Evolutionary conservation across 2,888 invertebrate species (phyloP).

Genomic region (Eretmocerus hayati): DNA sequence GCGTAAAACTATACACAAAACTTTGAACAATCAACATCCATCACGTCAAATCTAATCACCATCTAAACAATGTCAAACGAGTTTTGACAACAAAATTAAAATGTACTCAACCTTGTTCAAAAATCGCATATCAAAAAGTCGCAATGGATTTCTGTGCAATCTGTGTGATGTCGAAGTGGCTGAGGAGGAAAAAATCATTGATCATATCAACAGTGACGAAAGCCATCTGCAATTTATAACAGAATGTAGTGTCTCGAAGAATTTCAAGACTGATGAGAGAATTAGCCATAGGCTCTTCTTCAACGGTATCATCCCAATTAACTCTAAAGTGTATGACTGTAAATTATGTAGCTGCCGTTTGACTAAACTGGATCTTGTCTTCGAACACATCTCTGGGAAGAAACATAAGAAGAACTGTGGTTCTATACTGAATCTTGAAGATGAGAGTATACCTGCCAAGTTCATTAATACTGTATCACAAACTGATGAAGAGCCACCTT

Average conservation of each 20-base stretch:
- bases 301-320: slow-evolving; percentile 11
- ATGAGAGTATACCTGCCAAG: too few species aligned
- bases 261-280: slow-evolving; percentile 6
- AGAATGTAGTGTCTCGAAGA: neutral
- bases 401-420: slow-evolving; percentile 1
- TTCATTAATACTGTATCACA: too few species aligned
- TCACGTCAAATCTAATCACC: too few species aligned
- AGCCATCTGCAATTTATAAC: slow-evolving; percentile 8
- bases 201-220: neutral
- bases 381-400: slow-evolving; percentile 14
- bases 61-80: too few species aligned
- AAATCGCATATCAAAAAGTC: slow-evolving; percentile 9
- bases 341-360: slow-evolving; percentile 11
- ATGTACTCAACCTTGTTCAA: slow-evolving; percentile 10
- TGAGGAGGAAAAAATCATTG: neutral
- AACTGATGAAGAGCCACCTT: too few species aligned
- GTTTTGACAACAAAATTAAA: too few species aligned
- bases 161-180: slow-evolving; percentile 6
- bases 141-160: slow-evolving; percentile 6
- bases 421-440: neutral
- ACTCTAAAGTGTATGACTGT: slow-evolving; percentile 9
- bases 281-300: slow-evolving; percentile 5
- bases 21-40: too few species aligned
- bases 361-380: slow-evolving; percentile 8
- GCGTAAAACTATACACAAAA: too few species aligned